These are phyloP conservation scores for Oscheius sp. DNA, from an alignment of 2,888 invertebrate species.

Conservation along the genomic window DNA sequence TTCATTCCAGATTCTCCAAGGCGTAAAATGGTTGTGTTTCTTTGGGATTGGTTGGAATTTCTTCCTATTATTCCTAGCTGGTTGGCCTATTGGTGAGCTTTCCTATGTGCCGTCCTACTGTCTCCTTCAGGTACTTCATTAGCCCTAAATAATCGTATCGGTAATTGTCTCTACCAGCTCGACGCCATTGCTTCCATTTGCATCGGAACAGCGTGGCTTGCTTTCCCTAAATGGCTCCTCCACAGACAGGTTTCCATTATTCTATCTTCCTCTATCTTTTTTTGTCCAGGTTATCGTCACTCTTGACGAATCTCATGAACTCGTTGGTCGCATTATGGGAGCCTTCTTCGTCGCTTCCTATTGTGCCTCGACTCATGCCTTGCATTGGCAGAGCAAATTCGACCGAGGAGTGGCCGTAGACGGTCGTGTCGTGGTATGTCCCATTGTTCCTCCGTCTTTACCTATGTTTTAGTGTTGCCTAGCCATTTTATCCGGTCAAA, in stretches of 20 bases:
- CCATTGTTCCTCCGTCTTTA: too few relatives aligned
- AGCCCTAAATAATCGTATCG: conserved; percentile 48
- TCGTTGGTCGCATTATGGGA: conserved; percentile 71
- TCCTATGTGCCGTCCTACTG: not conserved
- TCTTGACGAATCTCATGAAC: conserved; percentile 67
- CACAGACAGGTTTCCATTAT: conserved; percentile 50
- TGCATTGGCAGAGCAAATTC: conserved; percentile 62
- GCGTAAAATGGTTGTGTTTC: conserved; percentile 52
- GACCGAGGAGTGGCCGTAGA: conserved; percentile 67
- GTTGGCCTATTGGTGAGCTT: conserved; percentile 61
- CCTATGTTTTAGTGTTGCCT: conserved; percentile 60
- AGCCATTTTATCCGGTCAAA: conserved; percentile 68
- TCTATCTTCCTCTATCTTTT: not conserved
- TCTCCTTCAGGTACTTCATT: conserved; percentile 40
- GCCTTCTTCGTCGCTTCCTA: conserved; percentile 63
- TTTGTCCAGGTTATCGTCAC: conserved; percentile 61
- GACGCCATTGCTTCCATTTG: conserved; percentile 70
- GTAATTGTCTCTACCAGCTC: conserved; percentile 69
- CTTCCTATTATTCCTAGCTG: conserved; percentile 47
- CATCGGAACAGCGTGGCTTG: conserved; percentile 70
- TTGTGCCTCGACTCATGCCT: conserved; percentile 56
- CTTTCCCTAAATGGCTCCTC: conserved; percentile 70
- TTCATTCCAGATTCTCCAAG: conserved; percentile 47
- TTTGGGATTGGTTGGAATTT: conserved; percentile 49
- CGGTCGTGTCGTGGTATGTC: conserved; percentile 60